Conservation (phyloP, 2,888 invertebrate genomes). For the Colletes collaris region DNA sequence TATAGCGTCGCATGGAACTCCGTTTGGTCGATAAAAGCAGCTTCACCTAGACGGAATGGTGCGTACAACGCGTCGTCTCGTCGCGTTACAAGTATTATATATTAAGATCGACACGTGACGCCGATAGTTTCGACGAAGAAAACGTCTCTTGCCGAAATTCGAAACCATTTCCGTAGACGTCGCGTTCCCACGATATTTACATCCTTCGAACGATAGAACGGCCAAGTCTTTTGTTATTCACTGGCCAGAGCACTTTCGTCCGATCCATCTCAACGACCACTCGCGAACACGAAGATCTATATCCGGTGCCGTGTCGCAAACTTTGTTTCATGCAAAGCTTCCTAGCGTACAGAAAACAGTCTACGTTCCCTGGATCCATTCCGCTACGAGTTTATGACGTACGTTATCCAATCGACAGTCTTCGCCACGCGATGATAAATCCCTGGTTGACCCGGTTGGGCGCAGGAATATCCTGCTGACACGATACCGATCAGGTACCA, state of each 20-base stretch:
- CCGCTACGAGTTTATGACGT: conserved; percentile 85
- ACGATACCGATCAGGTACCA: conserved; percentile 97
- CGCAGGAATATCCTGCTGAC: conserved; percentile 97
- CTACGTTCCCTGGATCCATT: conserved; percentile 4
- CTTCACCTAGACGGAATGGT: not conserved
- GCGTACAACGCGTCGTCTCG: conserved; percentile 20
- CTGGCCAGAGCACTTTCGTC: not conserved
- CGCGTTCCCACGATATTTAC: conserved; percentile 13
- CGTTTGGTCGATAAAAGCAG: conserved; percentile 3
- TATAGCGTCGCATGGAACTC: not conserved
- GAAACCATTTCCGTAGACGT: not conserved
- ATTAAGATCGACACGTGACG: conserved; percentile 1
- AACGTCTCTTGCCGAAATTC: not conserved
- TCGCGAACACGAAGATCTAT: conserved; percentile 9
- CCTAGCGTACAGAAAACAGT: conserved; percentile 24
- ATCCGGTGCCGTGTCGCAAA: conserved; percentile 23
- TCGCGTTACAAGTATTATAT: conserved; percentile 8
- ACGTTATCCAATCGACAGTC: conserved; percentile 96
- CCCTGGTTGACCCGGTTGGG: conserved; percentile 96
- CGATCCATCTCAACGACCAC: not conserved
- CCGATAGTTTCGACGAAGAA: not conserved
- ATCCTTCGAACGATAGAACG: conserved; percentile 15
- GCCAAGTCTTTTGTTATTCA: conserved; percentile 2
- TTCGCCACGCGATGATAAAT: conserved; percentile 97
- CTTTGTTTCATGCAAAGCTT: conserved; percentile 68